Base-by-base conservation (phyloP, 2,113 vertebrate genomes). In the Nibea coibor region DNA sequence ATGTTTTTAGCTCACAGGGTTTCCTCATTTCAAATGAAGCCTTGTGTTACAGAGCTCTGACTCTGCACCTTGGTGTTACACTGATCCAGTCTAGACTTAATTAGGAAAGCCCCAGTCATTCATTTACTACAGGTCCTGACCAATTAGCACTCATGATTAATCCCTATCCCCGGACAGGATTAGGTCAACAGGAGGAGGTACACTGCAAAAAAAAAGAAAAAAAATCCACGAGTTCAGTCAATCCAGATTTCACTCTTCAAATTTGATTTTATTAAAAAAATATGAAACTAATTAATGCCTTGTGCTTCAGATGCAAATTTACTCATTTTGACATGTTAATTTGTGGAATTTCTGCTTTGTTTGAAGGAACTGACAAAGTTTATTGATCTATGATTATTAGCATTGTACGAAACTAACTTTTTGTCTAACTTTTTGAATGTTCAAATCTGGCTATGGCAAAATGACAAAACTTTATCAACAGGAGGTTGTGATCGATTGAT, bases 31-130 rank as follows among this genome's bases (percentile, higher is more conserved):
- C 10, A 72, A 67, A 75, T 4, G 22, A 50, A 53, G 66, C 20
- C 59, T 59, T 39, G 19, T 50, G n/a, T 17, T 53, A n/a, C 7
- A 20, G 35, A 71, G 57, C n/a, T 76, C 12, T n/a, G 22, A 5
- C 15, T 16, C 10, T 51, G 12, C 45, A 73, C 12, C 11, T 42
- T 58, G 58, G 43, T 20, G 61, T 68, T n/a, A 51, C 28, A 71
- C 59, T 71, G 26, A 54, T 69, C 64, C 48, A 42, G 45, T 72
- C 45, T 4, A 31, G 43, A 15, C 45, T 61, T 83, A 74, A 79
- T 35, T 45, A 79, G 51, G 77, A 78, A 71, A 72, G 65, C 75
- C 59, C 64, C 42, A 53, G 61, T 71, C 31, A 63, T 48, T 56
- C 20, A 63, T 72, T 77, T 50, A 80, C 56, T 28, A n/a, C 26